phyloP scores from a whole-genome alignment of 2,113 vertebrate species.

The Pangasianodon hypophthalmus region DNA sequence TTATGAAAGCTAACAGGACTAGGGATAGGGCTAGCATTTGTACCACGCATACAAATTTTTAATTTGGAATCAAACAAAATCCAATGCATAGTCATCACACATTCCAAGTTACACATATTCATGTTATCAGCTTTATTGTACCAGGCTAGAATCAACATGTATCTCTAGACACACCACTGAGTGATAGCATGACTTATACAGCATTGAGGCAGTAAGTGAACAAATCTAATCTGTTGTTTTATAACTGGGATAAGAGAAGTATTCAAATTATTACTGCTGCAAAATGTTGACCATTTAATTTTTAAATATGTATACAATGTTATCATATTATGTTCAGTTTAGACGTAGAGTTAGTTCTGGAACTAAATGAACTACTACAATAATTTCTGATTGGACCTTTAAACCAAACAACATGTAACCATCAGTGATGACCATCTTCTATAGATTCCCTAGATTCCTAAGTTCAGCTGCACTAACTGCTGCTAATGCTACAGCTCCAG shows the following conservation, averaged over 20 bases:
- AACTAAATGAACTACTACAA: background rate
- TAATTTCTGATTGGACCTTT: background rate
- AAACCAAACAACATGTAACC: background rate
- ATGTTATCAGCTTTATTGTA: background rate
- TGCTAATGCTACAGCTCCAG: conserved; percentile 42
- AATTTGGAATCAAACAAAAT: background rate
- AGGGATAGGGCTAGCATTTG: background rate
- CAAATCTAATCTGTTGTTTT: background rate
- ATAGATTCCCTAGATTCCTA: background rate
- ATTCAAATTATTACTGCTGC: background rate
- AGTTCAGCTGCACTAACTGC: background rate
- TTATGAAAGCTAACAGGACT: background rate
- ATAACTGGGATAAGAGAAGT: background rate
- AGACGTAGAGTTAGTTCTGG: background rate
- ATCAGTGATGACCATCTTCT: background rate
- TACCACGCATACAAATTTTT: background rate
- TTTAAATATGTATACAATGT: background rate
- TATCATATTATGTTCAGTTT: background rate
- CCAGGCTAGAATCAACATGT: background rate
- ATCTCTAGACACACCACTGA: background rate
- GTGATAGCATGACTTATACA: background rate
- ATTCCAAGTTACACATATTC: background rate
- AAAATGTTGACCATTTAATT: background rate
- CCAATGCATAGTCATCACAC: background rate
- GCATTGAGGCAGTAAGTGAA: background rate